A percentile compares a stretch with the other conserved stretches of the same genome.
phyloP scores from a whole-genome alignment of 2,888 invertebrate genomes.

The Watsonalla cultraria region DNA sequence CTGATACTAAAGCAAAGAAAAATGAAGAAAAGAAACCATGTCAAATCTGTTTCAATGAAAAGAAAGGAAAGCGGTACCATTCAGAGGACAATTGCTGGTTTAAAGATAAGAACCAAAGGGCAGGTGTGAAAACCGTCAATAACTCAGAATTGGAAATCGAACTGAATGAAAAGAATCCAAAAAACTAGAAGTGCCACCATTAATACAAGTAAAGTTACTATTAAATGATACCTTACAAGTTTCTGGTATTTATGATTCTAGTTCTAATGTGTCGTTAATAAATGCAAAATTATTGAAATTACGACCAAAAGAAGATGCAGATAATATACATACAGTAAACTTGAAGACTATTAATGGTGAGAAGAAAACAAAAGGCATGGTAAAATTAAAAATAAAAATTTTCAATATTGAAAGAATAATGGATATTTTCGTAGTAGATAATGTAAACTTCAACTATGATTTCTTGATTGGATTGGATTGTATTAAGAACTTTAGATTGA shows the following conservation, averaged over 20 bases:
- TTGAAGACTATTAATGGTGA: conserved; percentile 7
- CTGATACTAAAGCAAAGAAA: no score
- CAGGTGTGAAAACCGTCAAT: no score
- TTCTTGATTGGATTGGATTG: conserved; percentile 7
- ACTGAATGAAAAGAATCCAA: conserved; percentile 7
- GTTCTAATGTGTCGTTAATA: conserved; percentile 7
- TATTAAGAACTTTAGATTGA: conserved; percentile 13
- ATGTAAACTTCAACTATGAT: conserved; percentile 7
- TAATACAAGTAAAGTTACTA: no score
- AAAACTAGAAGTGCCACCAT: conserved; percentile 1
- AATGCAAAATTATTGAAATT: conserved; percentile 9
- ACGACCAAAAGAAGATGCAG: conserved; percentile 4
- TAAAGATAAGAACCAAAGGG: no score
- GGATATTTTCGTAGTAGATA: conserved; percentile 5
- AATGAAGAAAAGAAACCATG: no score
- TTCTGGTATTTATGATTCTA: conserved; percentile 6
- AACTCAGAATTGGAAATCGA: conserved; percentile 5
- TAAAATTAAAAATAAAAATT: background rate
- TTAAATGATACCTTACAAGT: no score
- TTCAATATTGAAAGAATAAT: background rate
- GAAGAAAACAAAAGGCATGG: conserved; percentile 5
- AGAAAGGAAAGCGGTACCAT: no score
- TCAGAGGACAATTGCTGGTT: no score
- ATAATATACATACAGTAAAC: conserved; percentile 3
- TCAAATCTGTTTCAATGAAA: no score